phyloP scores from a whole-genome alignment of 1,140 invertebrate species.

The Aethina tumida region DNA sequence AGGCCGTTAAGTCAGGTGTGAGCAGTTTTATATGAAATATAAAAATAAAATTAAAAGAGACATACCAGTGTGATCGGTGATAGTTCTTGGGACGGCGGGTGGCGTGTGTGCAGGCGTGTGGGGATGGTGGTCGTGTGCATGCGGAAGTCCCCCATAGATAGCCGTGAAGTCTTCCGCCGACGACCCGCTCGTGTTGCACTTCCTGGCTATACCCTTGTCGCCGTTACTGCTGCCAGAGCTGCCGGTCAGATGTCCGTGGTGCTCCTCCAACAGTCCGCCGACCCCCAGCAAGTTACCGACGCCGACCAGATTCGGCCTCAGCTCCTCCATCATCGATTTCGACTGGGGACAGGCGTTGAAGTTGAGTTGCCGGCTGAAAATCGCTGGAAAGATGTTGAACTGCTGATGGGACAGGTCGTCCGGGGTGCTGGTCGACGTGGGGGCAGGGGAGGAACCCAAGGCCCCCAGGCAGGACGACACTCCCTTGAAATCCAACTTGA shows the following conservation, averaged over 20 bases:
- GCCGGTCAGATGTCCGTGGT: constrained; percentile 49
- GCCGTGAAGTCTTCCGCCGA: constrained; percentile 72
- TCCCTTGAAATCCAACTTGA: constrained; percentile 49
- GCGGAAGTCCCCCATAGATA: constrained; percentile 52
- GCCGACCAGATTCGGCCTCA: constrained; percentile 66
- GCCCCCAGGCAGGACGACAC: constrained; percentile 36
- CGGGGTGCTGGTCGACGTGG: constrained; percentile 36
- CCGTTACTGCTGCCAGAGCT: constrained; percentile 39
- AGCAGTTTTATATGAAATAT: no score
- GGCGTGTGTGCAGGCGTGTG: constrained; percentile 52
- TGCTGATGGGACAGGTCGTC: constrained; percentile 59
- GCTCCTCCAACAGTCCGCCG: constrained; percentile 64
- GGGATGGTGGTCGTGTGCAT: constrained; percentile 38
- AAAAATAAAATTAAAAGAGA: no score
- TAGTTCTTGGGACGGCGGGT: constrained; percentile 41
- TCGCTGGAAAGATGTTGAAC: constrained; percentile 83
- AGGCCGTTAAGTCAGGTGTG: no score
- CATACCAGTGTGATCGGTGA: constrained; percentile 49
- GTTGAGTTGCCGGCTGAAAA: constrained; percentile 77
- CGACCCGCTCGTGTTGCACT: constrained; percentile 64
- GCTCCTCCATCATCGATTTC: constrained; percentile 71
- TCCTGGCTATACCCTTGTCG: constrained; percentile 46
- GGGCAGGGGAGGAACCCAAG: constrained; percentile 36
- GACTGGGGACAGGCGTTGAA: constrained; percentile 60
- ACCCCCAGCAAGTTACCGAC: constrained; percentile 66